Conservation (phyloP, 2,888 invertebrate genomes). For the Eupithecia inturbata region DNA sequence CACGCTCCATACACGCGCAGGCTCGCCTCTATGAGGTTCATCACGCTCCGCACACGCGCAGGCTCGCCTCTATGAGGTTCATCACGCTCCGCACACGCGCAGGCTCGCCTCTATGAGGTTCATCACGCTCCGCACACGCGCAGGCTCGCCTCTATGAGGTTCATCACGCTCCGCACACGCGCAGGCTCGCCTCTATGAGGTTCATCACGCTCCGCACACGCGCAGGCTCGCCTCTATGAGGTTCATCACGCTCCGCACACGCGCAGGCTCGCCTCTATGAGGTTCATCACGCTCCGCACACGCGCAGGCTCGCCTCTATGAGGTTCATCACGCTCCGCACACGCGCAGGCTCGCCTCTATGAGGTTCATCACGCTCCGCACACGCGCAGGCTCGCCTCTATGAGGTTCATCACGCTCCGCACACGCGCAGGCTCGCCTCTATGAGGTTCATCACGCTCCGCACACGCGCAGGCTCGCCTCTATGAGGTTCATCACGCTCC, state of each 20-base stretch:
- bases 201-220: background rate
- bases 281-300: too few species aligned
- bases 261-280: background rate
- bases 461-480: background rate
- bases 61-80: background rate
- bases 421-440: background rate
- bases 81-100: background rate
- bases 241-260: background rate
- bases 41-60: background rate
- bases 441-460: background rate
- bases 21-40: background rate
- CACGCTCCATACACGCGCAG: background rate
- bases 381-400: background rate
- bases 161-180: background rate
- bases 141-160: background rate
- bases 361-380: background rate
- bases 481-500: background rate
- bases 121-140: background rate
- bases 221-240: background rate
- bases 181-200: background rate
- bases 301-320: background rate
- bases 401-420: background rate
- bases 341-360: background rate
- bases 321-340: background rate
- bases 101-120: background rate